Evolutionary conservation across 2,888 invertebrate genomes (phyloP).

Genomic region (Philaethria dido): DNA sequence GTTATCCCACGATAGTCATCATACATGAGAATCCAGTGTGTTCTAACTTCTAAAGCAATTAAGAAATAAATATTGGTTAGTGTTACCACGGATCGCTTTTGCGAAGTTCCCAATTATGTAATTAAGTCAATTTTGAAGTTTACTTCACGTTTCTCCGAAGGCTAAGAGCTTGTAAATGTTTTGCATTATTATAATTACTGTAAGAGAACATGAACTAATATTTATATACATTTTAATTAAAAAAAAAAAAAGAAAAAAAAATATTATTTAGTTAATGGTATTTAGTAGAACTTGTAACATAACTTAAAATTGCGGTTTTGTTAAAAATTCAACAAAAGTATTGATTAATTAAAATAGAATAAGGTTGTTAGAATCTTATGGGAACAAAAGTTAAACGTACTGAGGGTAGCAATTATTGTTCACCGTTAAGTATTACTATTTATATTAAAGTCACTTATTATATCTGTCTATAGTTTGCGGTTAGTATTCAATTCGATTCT

Average conservation of each 20-base stretch:
- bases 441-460: not conserved
- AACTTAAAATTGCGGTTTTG: no score
- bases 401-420: no score
- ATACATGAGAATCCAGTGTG: not conserved
- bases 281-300: no score
- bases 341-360: no score
- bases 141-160: constrained; percentile 22
- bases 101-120: constrained; percentile 21
- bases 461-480: no score
- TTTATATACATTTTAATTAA: not conserved
- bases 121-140: constrained; percentile 22
- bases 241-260: no score
- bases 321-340: no score
- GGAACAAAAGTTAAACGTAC: no score
- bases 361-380: no score
- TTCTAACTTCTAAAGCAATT: not conserved
- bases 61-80: constrained; percentile 2
- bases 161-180: constrained; percentile 38
- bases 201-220: not conserved
- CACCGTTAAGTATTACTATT: no score
- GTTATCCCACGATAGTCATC: constrained; percentile 18
- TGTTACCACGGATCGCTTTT: not conserved
- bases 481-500: no score
- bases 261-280: not conserved
- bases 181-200: constrained; percentile 34